Conservation (phyloP, 2,888 invertebrate species). For the Aromia moschata region DNA sequence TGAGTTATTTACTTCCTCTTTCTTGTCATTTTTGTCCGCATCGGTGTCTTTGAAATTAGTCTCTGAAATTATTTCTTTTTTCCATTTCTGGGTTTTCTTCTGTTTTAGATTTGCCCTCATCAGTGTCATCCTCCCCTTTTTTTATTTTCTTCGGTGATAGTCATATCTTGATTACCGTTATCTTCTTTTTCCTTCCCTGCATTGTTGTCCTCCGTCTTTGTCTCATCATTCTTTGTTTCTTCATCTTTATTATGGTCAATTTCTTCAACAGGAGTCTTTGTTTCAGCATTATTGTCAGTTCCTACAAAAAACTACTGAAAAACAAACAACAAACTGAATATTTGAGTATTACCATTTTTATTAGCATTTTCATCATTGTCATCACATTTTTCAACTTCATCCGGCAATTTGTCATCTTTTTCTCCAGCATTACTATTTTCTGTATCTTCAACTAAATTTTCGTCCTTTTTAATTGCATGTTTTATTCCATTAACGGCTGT, state of each 20-base stretch:
- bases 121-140: neutral
- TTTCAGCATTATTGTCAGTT: neutral
- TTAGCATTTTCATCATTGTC: constrained; percentile 20
- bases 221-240: neutral
- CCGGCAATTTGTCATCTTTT: constrained; percentile 24
- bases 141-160: neutral
- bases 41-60: too few species aligned
- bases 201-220: neutral
- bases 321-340: neutral
- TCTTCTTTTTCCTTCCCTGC: too few species aligned
- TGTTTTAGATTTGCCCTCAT: too few species aligned
- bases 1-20: too few species aligned
- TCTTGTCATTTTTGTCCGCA: too few species aligned
- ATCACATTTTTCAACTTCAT: constrained; percentile 32
- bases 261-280: neutral
- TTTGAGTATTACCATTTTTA: constrained; percentile 5
- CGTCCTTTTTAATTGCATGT: constrained; percentile 45
- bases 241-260: constrained; percentile 9
- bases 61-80: too few species aligned
- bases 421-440: constrained; percentile 34
- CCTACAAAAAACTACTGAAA: too few species aligned
- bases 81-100: too few species aligned
- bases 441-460: constrained; percentile 24
- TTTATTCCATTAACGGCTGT: constrained; percentile 45
- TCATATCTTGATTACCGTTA: too few species aligned